Base-by-base conservation (phyloP, 2,888 invertebrate genomes). In the Pristionchus arcanus region DNA sequence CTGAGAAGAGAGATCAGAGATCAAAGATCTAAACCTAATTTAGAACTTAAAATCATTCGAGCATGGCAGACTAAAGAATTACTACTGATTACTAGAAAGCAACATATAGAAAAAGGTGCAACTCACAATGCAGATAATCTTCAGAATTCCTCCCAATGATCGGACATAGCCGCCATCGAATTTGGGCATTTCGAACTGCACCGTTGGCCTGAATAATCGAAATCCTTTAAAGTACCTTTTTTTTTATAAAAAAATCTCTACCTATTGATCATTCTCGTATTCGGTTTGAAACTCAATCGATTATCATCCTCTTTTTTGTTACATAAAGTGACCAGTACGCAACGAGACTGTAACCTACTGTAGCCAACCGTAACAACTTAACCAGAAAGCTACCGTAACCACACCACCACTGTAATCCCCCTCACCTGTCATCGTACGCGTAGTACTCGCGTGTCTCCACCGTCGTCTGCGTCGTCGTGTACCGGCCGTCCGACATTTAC, bases 131-230 rank as follows among this genome's bases (percentile, higher is more conserved):
- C 97, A 97, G 0, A 96, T 96, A 91, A 97, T 95, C 96, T 98
- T 98, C 34, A 97, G 95, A 90, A 97, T 96, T 87, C 98, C 98
- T 1, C 97, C 97, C 83, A 97, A 93, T 0, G 97, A 97, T 92
- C 96, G 96, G 31, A 97, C 94, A 94, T 97, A 97, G 0, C 96
- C 95, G 0, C 97, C 96, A 95, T 98, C 97, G 95, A 97, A 97
- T 59, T 92, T 92, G 5, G 93, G 91, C 89, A 89, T 89, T 31
- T 31, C 42, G 31, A 89, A n/a, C 53, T 85, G 55, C 5, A 85
- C 37, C 21, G 68, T 66, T 25, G 89, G 89, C 85, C 90, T 90
- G 59, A 21, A 59, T 28, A 49, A n/a, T n/a, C n/a, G n/a, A n/a
- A n/a, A n/a, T n/a, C n/a, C n/a, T n/a, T n/a, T n/a, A n/a, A n/a